A percentile compares a stretch with the other conserved stretches of the same genome.
Evolutionary conservation across 2,888 invertebrate species (phyloP).

Genomic region (Scaptomyza cyrtandrae): DNA sequence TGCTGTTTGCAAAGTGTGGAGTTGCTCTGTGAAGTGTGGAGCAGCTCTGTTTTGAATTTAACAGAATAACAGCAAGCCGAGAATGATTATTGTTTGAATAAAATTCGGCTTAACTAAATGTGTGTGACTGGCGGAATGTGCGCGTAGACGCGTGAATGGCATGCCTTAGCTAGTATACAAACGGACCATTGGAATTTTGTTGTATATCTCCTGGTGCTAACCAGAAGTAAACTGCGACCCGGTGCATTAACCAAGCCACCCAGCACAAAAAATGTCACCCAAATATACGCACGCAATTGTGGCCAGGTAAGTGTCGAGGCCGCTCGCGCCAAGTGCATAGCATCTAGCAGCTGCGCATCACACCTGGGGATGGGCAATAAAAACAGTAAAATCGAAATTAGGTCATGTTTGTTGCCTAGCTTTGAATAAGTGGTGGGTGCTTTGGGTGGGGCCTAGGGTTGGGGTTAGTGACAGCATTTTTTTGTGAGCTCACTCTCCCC

Average conservation of each 20-base stretch:
- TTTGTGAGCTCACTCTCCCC: background rate
- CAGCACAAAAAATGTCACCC: slow-evolving; percentile 84
- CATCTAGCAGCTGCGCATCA: slow-evolving; percentile 22
- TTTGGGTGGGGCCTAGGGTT: slow-evolving; percentile 13
- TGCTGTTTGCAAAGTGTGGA: background rate
- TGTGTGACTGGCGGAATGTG: slow-evolving; percentile 35
- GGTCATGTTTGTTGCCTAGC: slow-evolving; percentile 9
- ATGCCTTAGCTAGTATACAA: slow-evolving; percentile 39
- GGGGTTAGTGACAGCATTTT: slow-evolving; percentile 3
- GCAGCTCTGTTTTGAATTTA: background rate
- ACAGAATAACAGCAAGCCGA: slow-evolving; percentile 1
- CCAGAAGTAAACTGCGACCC: slow-evolving; percentile 38
- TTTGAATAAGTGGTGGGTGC: background rate
- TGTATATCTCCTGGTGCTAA: slow-evolving; percentile 39
- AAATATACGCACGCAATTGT: slow-evolving; percentile 93
- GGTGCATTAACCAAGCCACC: slow-evolving; percentile 25
- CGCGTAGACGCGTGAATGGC: slow-evolving; percentile 37
- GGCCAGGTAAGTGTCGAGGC: slow-evolving; percentile 84
- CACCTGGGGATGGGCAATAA: slow-evolving; percentile 24
- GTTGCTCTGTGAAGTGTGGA: slow-evolving; percentile 2
- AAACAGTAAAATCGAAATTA: slow-evolving; percentile 30
- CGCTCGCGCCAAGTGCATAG: background rate
- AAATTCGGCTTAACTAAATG: background rate
- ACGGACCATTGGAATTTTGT: slow-evolving; percentile 48
- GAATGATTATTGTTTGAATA: slow-evolving; percentile 1